phyloP scores from a whole-genome alignment of 2,888 invertebrate genomes.

The Pheosia tremula region DNA sequence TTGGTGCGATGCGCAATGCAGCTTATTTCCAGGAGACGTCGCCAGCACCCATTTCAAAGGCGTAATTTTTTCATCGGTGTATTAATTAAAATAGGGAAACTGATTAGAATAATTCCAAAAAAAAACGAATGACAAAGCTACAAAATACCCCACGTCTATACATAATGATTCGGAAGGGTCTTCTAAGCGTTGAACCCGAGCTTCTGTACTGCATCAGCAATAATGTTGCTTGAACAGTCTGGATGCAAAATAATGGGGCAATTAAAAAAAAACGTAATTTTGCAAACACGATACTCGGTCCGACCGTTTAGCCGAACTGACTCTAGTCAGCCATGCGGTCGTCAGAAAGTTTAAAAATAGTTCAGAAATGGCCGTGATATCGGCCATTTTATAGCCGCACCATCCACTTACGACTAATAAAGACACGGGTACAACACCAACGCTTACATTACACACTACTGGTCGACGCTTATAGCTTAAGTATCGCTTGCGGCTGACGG shows the following conservation, averaged over 20 bases:
- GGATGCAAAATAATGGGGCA: not conserved
- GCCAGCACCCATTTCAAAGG: too few relatives aligned
- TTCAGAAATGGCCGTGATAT: not conserved
- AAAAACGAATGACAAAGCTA: slow-evolving; percentile 19
- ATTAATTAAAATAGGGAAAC: slow-evolving; percentile 8
- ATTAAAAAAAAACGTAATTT: not conserved
- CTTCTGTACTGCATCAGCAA: too few relatives aligned
- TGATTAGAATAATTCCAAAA: slow-evolving; percentile 32
- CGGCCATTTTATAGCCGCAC: slow-evolving; percentile 21
- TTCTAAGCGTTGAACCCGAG: too few relatives aligned
- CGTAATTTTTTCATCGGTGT: too few relatives aligned
- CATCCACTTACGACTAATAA: slow-evolving; percentile 20
- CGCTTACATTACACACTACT: slow-evolving; percentile 42
- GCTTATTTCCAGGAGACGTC: too few relatives aligned
- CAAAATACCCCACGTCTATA: slow-evolving; percentile 16
- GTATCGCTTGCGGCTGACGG: slow-evolving; percentile 77
- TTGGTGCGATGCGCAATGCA: too few relatives aligned
- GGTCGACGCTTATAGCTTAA: slow-evolving; percentile 54
- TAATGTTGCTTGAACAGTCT: slow-evolving; percentile 2
- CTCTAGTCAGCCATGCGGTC: not conserved
- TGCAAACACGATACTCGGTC: too few relatives aligned
- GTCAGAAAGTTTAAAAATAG: not conserved
- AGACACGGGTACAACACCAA: slow-evolving; percentile 45
- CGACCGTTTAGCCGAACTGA: too few relatives aligned
- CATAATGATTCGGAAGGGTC: not conserved